phyloP scores from a whole-genome alignment of 23 tunicate species.

The Aplidium turbinatum region DNA sequence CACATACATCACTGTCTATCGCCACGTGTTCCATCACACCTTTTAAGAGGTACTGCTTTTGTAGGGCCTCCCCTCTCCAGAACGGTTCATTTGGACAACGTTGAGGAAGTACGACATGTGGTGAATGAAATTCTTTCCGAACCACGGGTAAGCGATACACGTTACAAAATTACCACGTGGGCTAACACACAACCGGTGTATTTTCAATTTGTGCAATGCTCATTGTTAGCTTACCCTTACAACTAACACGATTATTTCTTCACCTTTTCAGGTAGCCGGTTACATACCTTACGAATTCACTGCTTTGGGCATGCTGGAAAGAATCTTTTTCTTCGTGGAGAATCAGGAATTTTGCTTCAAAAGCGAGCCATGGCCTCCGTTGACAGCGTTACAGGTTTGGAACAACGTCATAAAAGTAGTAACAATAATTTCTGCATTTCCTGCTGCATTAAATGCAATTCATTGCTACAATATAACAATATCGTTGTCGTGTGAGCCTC shows the following conservation, averaged over 20 bases:
- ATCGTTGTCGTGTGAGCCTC: no score
- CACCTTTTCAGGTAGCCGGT: conserved; percentile 39
- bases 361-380: conserved; percentile 49
- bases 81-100: conserved; percentile 31
- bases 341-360: conserved; percentile 66
- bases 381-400: conserved; percentile 42
- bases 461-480: no score
- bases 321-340: conserved; percentile 42
- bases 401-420: no score
- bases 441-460: no score
- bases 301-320: conserved; percentile 61
- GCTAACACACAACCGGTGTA: no score
- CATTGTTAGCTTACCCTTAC: no score
- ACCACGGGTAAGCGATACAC: conserved; percentile 28
- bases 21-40: conserved; percentile 50
- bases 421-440: no score
- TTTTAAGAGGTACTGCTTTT: conserved; percentile 60
- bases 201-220: no score
- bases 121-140: conserved; percentile 27
- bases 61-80: conserved; percentile 57
- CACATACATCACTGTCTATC: no score
- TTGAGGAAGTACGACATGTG: conserved; percentile 24
- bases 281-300: conserved; percentile 72
- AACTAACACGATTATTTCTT: no score
- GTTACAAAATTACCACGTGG: no score